Conservation (phyloP, 2,888 invertebrate genomes). For the Rhodophaea formosa region DNA sequence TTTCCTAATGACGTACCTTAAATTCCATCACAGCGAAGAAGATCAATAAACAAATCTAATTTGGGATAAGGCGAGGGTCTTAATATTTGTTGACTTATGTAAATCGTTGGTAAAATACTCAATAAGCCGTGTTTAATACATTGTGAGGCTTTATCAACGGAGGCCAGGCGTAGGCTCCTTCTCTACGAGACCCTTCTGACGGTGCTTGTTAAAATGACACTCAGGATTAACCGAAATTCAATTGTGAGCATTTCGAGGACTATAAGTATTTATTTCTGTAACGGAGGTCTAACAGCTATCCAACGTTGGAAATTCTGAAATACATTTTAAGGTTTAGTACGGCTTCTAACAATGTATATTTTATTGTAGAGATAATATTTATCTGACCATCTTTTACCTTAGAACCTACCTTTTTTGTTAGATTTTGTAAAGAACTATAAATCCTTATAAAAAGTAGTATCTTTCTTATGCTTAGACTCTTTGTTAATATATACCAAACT, state of each 20-base stretch:
- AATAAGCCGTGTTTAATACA: slow-evolving; percentile 63
- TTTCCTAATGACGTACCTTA: not conserved
- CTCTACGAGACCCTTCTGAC: slow-evolving; percentile 18
- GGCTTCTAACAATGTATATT: too few relatives aligned
- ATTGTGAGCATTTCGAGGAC: slow-evolving; percentile 16
- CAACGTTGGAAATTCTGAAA: not conserved
- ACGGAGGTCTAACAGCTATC: not conserved
- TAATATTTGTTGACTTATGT: slow-evolving; percentile 60
- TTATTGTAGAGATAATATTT: too few relatives aligned
- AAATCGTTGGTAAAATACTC: slow-evolving; percentile 62
- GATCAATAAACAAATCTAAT: slow-evolving; percentile 44
- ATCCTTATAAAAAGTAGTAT: too few relatives aligned
- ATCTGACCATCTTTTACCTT: too few relatives aligned
- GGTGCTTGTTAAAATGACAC: slow-evolving; percentile 18
- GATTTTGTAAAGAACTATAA: too few relatives aligned
- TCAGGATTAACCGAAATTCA: slow-evolving; percentile 21
- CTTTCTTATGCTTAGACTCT: too few relatives aligned
- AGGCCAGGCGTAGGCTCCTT: slow-evolving; percentile 52
- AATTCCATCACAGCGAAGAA: slow-evolving; percentile 17
- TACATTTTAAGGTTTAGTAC: not conserved
- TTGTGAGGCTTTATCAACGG: slow-evolving; percentile 64
- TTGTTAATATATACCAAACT: too few relatives aligned
- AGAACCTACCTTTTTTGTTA: too few relatives aligned
- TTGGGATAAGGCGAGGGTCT: slow-evolving; percentile 42
- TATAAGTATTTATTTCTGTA: slow-evolving; percentile 12